Percentiles rank a stretch among this genome's conserved stretches.
Evolutionary conservation across 2,888 invertebrate genomes (phyloP).

Genomic region (Argynnis bischoffii): DNA sequence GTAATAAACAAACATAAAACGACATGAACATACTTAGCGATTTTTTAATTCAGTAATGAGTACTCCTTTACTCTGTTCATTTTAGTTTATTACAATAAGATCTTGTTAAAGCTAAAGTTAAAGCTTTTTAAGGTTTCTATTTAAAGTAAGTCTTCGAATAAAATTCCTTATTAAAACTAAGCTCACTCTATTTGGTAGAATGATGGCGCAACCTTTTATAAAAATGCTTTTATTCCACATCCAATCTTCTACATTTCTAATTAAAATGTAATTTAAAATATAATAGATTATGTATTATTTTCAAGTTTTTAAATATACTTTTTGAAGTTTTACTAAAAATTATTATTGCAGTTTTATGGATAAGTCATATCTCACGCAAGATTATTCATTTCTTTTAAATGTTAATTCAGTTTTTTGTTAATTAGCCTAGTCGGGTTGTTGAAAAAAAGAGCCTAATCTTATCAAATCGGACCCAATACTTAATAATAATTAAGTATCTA

Average conservation of each 20-base stretch:
- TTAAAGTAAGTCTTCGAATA: neutral
- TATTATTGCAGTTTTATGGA: no score
- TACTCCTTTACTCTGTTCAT: neutral
- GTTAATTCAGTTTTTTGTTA: no score
- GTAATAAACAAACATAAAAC: no score
- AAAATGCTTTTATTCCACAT: neutral
- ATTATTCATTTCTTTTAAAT: no score
- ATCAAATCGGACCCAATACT: no score
- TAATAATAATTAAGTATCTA: no score
- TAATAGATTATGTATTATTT: neutral
- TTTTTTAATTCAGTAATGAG: no score
- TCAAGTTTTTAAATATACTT: neutral
- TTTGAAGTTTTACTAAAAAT: no score
- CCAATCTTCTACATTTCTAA: constrained; percentile 6
- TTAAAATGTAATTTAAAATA: constrained; percentile 4
- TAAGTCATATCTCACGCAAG: no score
- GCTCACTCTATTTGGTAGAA: constrained; percentile 12
- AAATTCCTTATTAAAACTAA: constrained; percentile 10
- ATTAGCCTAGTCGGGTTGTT: no score
- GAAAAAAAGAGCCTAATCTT: no score
- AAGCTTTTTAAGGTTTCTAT: neutral
- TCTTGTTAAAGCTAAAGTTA: constrained; percentile 2
- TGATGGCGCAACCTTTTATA: neutral
- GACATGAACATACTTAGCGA: no score
- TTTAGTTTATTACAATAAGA: constrained; percentile 2